These are phyloP conservation scores for Cataglyphis altisquamis DNA, from an alignment of 2,888 invertebrate species.

Conservation along the genomic window DNA sequence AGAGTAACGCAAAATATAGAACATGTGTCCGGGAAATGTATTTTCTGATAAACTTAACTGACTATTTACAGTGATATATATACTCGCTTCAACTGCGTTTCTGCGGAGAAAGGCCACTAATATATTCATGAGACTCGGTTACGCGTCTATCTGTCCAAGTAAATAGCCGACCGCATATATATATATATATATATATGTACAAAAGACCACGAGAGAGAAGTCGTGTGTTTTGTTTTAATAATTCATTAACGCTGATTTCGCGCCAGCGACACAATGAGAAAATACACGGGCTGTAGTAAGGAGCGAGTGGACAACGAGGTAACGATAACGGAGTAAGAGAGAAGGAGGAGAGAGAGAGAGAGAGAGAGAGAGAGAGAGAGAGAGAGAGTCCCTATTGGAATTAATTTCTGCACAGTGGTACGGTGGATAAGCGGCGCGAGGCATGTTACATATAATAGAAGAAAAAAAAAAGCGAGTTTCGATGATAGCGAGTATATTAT, in stretches of 20 bases:
- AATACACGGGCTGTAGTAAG: neutral
- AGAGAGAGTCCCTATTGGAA: conserved; percentile 12
- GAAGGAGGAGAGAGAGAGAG: too few relatives aligned
- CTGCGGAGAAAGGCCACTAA: conserved; percentile 20
- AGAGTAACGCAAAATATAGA: conserved; percentile 42
- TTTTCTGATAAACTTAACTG: conserved; percentile 56
- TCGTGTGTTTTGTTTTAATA: conserved; percentile 26
- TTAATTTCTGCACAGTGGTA: conserved; percentile 34
- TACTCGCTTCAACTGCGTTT: conserved; percentile 32
- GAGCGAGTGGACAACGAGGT: neutral
- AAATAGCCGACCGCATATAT: neutral
- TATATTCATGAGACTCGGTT: conserved; percentile 24
- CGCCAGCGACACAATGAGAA: conserved; percentile 8
- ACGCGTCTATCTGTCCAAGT: conserved; percentile 1
- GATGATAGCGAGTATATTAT: conserved; percentile 55
- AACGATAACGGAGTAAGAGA: neutral
- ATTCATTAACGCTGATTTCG: conserved; percentile 27
- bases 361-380: neutral
- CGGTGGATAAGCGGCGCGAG: conserved; percentile 1
- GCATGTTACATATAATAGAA: conserved; percentile 16
- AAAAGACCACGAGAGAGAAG: too few relatives aligned
- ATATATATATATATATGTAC: neutral
- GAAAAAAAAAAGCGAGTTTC: conserved; percentile 28
- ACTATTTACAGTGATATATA: conserved; percentile 52
- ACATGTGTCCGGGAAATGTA: conserved; percentile 42